These are phyloP conservation scores for Tetramorium bicarinatum DNA, from an alignment of 2,888 invertebrate genomes.

Conservation along the genomic window DNA sequence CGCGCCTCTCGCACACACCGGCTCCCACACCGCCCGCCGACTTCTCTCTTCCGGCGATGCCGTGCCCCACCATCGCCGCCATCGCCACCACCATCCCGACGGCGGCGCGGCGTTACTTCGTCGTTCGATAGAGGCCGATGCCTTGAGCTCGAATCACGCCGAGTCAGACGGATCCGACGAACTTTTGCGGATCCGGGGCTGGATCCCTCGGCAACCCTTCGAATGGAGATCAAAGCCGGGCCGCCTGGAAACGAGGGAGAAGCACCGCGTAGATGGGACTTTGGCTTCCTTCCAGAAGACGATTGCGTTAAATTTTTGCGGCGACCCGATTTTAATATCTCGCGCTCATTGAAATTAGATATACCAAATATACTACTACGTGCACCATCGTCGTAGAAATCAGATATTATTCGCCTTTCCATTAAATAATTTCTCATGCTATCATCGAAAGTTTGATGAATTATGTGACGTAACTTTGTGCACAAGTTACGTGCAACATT, in stretches of 20 bases:
- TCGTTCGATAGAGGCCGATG: conserved; percentile 77
- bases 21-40: conserved; percentile 34
- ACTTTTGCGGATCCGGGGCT: conserved; percentile 67
- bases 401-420: not conserved
- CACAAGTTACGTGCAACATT: not conserved
- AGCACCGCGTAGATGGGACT: conserved; percentile 33
- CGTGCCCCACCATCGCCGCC: conserved; percentile 32
- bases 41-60: conserved; percentile 57
- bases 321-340: conserved; percentile 28
- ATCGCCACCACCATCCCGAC: conserved; percentile 43
- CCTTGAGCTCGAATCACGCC: conserved; percentile 76
- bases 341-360: conserved; percentile 10
- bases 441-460: not conserved
- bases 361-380: not conserved
- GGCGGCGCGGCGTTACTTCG: conserved; percentile 59
- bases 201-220: conserved; percentile 65
- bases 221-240: conserved; percentile 69
- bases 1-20: conserved; percentile 33
- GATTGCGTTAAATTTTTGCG: conserved; percentile 45
- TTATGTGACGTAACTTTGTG: not conserved
- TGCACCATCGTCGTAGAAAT: not conserved
- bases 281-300: conserved; percentile 8
- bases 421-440: not conserved
- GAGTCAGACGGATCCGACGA: conserved; percentile 70
- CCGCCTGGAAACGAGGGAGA: conserved; percentile 55